Base-by-base conservation (phyloP, 2,113 vertebrate genomes). In the Tachysurus fulvidraco region DNA sequence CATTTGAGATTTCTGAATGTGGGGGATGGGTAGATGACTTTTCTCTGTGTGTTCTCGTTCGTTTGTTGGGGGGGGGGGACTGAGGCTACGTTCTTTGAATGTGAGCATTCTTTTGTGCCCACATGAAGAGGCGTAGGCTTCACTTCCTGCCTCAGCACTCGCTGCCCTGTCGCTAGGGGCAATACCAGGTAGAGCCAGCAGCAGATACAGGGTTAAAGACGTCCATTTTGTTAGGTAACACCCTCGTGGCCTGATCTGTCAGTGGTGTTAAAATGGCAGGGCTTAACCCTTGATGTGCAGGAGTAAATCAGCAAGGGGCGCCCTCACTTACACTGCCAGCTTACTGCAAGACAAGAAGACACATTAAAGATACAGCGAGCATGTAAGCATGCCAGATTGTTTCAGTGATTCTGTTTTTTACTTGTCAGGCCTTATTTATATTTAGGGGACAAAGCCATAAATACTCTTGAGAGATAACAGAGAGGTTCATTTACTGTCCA, bases 211-310 rank as follows among this genome's bases (percentile, higher is more conserved):
- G 94, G 96, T 97, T 98, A 97, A 97, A 93, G 91, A 92, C 96
- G 96, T 96, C 96, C 96, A 97, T 97, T 97, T 98, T 96, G 96
- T 97, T 97, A 96, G 95, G 95, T 96, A 96, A 97, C 95, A 95
- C 96, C 94, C 96, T 96, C 91, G 95, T 96, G 96, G 96, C 95
- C 96, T 96, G 92, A 94, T 96, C 96, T 90, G 95, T 94, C 95
- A 96, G 95, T 97, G 95, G 95, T 94, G 95, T 96, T 95, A 96
- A 97, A 97, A 97, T 97, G 97, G 96, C 96, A 97, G 96, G 92
- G 91, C 94, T 94, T 97, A 97, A 97, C 96, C 96, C 96, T 97
- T 96, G 92, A 88, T 91, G 93, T 92, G 91, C 95, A 78, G 88
- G 87, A 88, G 91, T 89, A 90, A 93, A 91, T 67, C 81, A 65